Conservation (phyloP, 2,888 invertebrate species). For the Nemotelus nigrinus region DNA sequence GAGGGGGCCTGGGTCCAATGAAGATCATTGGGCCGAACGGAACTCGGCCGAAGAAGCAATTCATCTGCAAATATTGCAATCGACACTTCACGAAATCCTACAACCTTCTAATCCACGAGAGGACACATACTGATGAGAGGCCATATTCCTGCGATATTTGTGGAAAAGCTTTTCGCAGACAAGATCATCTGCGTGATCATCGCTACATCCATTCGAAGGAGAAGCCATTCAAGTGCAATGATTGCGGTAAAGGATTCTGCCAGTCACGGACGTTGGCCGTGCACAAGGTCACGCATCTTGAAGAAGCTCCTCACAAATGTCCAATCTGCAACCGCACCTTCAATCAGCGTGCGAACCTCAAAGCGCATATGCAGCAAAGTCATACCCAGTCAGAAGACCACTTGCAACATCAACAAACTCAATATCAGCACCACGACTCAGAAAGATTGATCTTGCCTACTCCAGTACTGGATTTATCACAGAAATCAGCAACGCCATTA, state of each 20-base stretch:
- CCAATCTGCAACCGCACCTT: constrained; percentile 88
- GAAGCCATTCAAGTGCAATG: constrained; percentile 96
- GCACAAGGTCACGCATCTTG: constrained; percentile 92
- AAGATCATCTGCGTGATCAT: constrained; percentile 92
- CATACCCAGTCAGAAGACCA: constrained; percentile 68
- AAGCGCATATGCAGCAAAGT: constrained; percentile 86
- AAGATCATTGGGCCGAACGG: constrained; percentile 70
- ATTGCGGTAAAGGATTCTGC: constrained; percentile 98
- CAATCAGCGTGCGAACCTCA: constrained; percentile 91
- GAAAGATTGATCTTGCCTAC: constrained; percentile 47
- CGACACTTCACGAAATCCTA: constrained; percentile 98
- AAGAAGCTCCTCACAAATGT: constrained; percentile 93
- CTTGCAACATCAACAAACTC: constrained; percentile 20
- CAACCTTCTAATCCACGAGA: constrained; percentile 95
- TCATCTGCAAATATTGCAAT: constrained; percentile 97
- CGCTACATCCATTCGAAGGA: constrained; percentile 98
- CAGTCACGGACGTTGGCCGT: constrained; percentile 96
- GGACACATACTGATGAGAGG: constrained; percentile 96
- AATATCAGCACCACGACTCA: constrained; percentile 53
- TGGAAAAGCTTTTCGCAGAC: constrained; percentile 93
- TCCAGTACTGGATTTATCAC: constrained; percentile 69
- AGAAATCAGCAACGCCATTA: constrained; percentile 57
- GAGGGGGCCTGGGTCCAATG: constrained; percentile 68
- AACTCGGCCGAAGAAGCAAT: constrained; percentile 81
- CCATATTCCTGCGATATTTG: constrained; percentile 97